Evolutionary conservation across 2,113 vertebrate genomes (phyloP), one percentile per base, ranked within the genome.

Genomic region (Zonotrichia leucophrys): DNA sequence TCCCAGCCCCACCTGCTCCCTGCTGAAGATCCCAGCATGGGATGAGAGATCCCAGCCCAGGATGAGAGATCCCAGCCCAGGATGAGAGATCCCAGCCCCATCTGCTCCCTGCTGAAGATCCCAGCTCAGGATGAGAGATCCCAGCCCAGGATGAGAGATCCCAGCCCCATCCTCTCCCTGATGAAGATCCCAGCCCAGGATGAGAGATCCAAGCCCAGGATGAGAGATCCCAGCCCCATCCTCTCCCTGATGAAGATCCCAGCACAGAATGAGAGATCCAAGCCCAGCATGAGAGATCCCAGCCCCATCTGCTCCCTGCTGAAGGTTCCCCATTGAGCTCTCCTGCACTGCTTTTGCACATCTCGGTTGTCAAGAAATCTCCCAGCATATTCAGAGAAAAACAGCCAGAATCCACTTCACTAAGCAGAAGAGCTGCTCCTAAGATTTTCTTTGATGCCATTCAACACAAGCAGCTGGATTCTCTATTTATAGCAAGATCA

Each of bases 401-500:
- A 79, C 92, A 93, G 83, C 68, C 89, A 87, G 92, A 92, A 97
- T 74, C 76, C 92, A 86, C 90, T 92, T 94, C 90, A 81, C 69
- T 83, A 79, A 52, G 89, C 64, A 4, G 35, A 70, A 94, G 73
- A 93, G 80, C 92, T 72, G 86, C 56, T 92, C 35, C 86, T 60
- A 1, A 63, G 83, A 93, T 97, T 90, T 89, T 28, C 94, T 97
- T 92, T 93, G 89, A 96, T 96, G 96, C 80, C 73, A 92, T 95
- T 94, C 96, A 97, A n/a, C 0, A 7, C 80, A 92, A 92, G 95
- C 94, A 95, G 95, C 95, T 97, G 95, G 92, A 95, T 96, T 92
- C 76, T 90, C 95, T 97, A 96, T 97, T 97, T 96, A 93, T 97
- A 97, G 96, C 68, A 81, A 77, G 73, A 95, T 91, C 92, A 92